Evolutionary conservation across 2,113 vertebrate genomes (phyloP).

Genomic region (Thalassoma bifasciatum): DNA sequence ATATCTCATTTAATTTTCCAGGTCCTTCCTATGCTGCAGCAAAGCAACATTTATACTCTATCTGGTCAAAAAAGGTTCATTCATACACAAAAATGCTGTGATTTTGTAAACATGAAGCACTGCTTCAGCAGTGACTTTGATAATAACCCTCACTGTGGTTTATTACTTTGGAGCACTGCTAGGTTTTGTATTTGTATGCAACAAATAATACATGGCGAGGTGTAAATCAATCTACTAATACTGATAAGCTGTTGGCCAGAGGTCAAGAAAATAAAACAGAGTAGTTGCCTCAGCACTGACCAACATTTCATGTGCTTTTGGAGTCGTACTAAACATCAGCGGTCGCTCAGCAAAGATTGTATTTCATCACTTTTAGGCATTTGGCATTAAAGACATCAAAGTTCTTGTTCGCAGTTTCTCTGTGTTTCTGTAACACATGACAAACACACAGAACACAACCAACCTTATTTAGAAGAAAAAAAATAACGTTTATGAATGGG

Average conservation of each 20-base stretch:
- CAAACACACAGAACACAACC: slow-evolving; percentile 29
- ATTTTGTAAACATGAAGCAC: slow-evolving; percentile 64
- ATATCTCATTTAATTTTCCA: slow-evolving; percentile 59
- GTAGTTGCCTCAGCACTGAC: slow-evolving; percentile 7
- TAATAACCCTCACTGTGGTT: slow-evolving; percentile 34
- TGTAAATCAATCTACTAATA: slow-evolving; percentile 34
- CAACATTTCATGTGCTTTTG: slow-evolving; percentile 16
- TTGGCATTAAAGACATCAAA: slow-evolving; percentile 41
- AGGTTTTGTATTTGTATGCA: slow-evolving; percentile 42
- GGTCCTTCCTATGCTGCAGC: slow-evolving; percentile 56
- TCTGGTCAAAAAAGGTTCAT: slow-evolving; percentile 53
- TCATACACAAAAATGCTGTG: slow-evolving; percentile 42
- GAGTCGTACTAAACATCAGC: slow-evolving; percentile 19
- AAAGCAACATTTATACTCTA: slow-evolving; percentile 29
- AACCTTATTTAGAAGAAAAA: slow-evolving; percentile 29
- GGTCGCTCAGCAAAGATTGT: slow-evolving; percentile 20
- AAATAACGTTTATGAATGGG: slow-evolving; percentile 27
- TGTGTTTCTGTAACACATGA: slow-evolving; percentile 66
- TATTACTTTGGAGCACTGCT: slow-evolving; percentile 34
- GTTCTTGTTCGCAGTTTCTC: slow-evolving; percentile 27
- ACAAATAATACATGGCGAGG: slow-evolving; percentile 34
- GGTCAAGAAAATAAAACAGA: slow-evolving; percentile 19
- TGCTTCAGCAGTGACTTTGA: slow-evolving; percentile 28
- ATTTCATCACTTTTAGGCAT: slow-evolving; percentile 44
- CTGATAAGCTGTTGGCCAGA: slow-evolving; percentile 18